Base-by-base conservation (phyloP, 2,797 vertebrate species). In the Sciurus carolinensis region DNA sequence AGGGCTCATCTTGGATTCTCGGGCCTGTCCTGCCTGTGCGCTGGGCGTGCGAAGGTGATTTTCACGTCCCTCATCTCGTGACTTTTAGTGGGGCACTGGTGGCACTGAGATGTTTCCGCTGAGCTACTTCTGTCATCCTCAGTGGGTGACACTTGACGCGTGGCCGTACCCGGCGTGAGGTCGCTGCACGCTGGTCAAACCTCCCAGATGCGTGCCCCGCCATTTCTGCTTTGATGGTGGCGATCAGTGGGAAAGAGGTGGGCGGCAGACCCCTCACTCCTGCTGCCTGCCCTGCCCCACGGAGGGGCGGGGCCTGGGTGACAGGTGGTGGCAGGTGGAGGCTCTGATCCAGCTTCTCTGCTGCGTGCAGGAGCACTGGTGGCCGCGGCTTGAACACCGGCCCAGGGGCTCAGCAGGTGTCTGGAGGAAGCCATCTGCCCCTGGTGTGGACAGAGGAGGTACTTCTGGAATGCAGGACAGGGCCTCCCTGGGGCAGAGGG, bases 161-260 rank as follows among this genome's bases (percentile, higher is more conserved):
- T 15, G 4, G 64, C 47, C 8, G 18, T 33, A 47, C 20, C 44
- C 44, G 18, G 22, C 12, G 0, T 2, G 33, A 39, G 10, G 2
- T 17, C 0, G 7, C 36, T 9, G 3, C 5, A 1, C n/a, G 30
- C 3, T 1, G 30, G 44, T 47, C 72, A 26, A 3, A 0, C 5
- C 22, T 66, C 39, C 54, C 52, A 13, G 15, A 3, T 15, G 14
- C 52, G 3, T 36, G 64, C 30, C 3, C 0, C 11, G 71, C 8
- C 26, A 1, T 26, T 44, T 36, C 82, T 18, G 17, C 26, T 30
- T 73, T 14, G n/a, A 39, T 7, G 76, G 50, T 7, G 11, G 75
- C 73, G 44, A 4, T 24, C 52, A 17, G 54, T 57, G 54, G 54
- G 20, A 20, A 39, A 52, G 50, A 52, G 39, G 4, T 39, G 39